phyloP scores from a whole-genome alignment of 2,888 invertebrate species.

The Hypomecis punctinalis region DNA sequence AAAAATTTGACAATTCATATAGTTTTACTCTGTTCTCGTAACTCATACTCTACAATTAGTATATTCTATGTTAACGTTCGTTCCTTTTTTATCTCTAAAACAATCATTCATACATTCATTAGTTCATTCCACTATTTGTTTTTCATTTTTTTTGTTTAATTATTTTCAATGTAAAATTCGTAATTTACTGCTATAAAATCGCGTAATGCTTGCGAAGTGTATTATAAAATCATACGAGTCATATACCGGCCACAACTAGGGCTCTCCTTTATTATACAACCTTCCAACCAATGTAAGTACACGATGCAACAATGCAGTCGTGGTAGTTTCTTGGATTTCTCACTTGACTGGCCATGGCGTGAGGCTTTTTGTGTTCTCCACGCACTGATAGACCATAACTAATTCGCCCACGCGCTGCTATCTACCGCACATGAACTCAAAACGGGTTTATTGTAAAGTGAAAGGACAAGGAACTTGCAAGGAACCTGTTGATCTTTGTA shows the following conservation, averaged over 20 bases:
- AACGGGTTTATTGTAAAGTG: conserved; percentile 46
- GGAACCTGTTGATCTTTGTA: conserved; percentile 22
- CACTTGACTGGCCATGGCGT: conserved; percentile 54
- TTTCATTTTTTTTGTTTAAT: not conserved
- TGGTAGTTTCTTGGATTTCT: conserved; percentile 43
- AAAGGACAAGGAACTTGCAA: conserved; percentile 44
- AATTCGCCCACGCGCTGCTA: conserved; percentile 41
- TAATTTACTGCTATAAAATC: not conserved
- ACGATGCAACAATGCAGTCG: conserved; percentile 35
- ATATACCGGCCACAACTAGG: conserved; percentile 3
- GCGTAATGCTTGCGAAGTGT: conserved; percentile 2
- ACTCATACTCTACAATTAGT: too few relatives aligned
- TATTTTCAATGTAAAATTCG: not conserved
- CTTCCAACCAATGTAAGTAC: conserved; percentile 21
- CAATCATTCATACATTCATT: not conserved
- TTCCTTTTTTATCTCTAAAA: not conserved
- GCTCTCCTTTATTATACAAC: not conserved
- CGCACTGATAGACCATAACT: conserved; percentile 31
- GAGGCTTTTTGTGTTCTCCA: conserved; percentile 41
- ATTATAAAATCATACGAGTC: conserved; percentile 12
- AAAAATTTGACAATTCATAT: not conserved
- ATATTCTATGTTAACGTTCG: too few relatives aligned
- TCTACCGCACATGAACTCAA: conserved; percentile 11
- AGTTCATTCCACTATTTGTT: not conserved
- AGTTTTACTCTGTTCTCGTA: too few relatives aligned